A percentile compares a stretch with the other conserved stretches of the same genome.
Conservation (phyloP, 1,140 invertebrate genomes). For the Holcopasites calliopsidis region DNA sequence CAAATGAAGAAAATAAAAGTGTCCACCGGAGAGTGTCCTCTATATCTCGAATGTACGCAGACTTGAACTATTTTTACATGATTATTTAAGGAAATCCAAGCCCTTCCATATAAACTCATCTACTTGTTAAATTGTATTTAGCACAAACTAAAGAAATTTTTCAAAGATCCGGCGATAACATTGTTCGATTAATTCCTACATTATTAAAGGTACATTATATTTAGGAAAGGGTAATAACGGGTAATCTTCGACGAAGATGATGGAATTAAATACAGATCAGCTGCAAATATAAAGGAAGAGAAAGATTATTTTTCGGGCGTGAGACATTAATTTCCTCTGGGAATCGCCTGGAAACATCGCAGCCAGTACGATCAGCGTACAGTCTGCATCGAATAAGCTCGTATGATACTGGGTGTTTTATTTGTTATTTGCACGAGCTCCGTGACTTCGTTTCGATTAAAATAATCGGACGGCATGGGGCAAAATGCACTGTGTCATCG, state of each 20-base stretch:
- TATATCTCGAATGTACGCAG: neutral
- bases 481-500: slow-evolving; percentile 1
- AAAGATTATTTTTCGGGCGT: too few relatives aligned
- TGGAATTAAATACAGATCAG: neutral
- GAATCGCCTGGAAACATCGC: neutral
- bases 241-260: neutral
- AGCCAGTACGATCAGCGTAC: too few relatives aligned
- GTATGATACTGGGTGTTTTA: too few relatives aligned
- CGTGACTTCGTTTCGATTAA: neutral
- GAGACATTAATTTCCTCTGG: neutral
- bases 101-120: too few relatives aligned
- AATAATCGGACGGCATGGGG: neutral
- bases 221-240: too few relatives aligned
- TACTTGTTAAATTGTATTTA: too few relatives aligned
- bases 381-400: too few relatives aligned
- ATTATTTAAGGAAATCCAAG: neutral
- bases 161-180: slow-evolving; percentile 1
- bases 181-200: neutral
- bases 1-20: slow-evolving; percentile 45
- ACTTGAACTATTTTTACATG: neutral
- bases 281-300: slow-evolving; percentile 16
- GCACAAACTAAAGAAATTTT: too few relatives aligned
- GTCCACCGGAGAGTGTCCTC: neutral
- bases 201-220: too few relatives aligned
- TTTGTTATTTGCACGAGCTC: neutral